phyloP scores from a whole-genome alignment of 1,140 invertebrate species.

The Streblospio benedicti region DNA sequence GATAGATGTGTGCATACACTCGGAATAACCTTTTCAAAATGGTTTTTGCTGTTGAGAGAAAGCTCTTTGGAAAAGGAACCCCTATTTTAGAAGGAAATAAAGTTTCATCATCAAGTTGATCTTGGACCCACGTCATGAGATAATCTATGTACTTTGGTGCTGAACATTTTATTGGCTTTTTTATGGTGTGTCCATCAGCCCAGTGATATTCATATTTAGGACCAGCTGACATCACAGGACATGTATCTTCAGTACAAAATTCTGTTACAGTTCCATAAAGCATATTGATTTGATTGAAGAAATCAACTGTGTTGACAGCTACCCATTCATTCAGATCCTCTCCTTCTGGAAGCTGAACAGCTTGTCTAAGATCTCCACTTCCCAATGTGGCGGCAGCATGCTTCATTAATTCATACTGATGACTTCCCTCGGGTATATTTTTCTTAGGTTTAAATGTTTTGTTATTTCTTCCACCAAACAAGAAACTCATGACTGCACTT shows the following conservation, averaged over 20 bases:
- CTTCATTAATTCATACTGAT: slow-evolving; percentile 99
- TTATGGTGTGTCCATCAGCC: slow-evolving; percentile 96
- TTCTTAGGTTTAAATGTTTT: slow-evolving; percentile 93
- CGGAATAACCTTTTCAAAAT: slow-evolving; percentile 95
- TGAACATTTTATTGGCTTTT: slow-evolving; percentile 98
- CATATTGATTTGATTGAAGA: slow-evolving; percentile 99
- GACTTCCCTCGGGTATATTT: slow-evolving; percentile 96
- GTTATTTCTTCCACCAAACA: slow-evolving; percentile 37
- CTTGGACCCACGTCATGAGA: slow-evolving; percentile 99
- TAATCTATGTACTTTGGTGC: slow-evolving; percentile 99
- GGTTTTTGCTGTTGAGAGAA: slow-evolving; percentile 91
- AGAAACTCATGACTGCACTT: not conserved
- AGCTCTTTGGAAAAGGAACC: slow-evolving; percentile 97
- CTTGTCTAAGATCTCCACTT: slow-evolving; percentile 88
- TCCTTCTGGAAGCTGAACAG: slow-evolving; percentile 94
- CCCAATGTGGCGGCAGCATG: slow-evolving; percentile 96
- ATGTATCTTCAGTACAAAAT: slow-evolving; percentile 96
- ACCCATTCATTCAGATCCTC: slow-evolving; percentile 99
- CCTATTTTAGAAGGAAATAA: slow-evolving; percentile 98
- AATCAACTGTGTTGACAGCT: slow-evolving; percentile 97
- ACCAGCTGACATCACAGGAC: slow-evolving; percentile 88
- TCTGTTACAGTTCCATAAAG: slow-evolving; percentile 98
- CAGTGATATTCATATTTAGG: slow-evolving; percentile 99
- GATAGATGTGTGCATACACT: slow-evolving; percentile 99
- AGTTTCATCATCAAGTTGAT: slow-evolving; percentile 96